Evolutionary conservation across 1,140 invertebrate species (phyloP).

Genomic region (Physella acuta): DNA sequence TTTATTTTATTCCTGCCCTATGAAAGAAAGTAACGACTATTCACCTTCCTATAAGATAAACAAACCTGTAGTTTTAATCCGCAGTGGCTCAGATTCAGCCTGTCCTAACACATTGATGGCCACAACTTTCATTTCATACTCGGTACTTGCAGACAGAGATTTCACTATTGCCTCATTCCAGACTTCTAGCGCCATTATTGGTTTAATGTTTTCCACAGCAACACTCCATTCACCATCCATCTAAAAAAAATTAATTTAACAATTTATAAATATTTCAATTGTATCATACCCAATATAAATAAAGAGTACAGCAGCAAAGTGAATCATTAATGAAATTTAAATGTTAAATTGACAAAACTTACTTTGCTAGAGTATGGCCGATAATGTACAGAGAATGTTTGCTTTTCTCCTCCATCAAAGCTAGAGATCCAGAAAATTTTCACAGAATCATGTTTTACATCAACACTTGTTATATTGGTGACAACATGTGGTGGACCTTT

Average conservation of each 20-base stretch:
- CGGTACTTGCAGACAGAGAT: neutral
- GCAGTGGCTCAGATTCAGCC: neutral
- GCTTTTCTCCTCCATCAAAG: slow-evolving; percentile 11
- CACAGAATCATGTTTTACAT: slow-evolving; percentile 8
- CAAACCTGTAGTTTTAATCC: slow-evolving; percentile 5
- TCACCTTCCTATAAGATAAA: too few relatives aligned
- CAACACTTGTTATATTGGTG: slow-evolving; percentile 4
- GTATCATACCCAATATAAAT: too few relatives aligned
- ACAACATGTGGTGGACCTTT: slow-evolving; percentile 9
- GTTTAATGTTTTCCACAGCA: neutral
- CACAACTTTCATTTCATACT: neutral
- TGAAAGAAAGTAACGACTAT: too few relatives aligned
- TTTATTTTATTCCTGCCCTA: too few relatives aligned
- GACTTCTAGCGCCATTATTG: neutral
- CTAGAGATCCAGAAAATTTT: slow-evolving; percentile 9
- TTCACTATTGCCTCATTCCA: neutral
- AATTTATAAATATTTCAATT: too few relatives aligned
- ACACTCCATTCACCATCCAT: neutral
- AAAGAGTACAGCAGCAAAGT: too few relatives aligned
- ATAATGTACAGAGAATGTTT: slow-evolving; percentile 7
- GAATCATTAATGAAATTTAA: too few relatives aligned
- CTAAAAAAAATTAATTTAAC: too few relatives aligned
- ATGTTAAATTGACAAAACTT: too few relatives aligned
- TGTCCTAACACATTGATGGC: neutral
- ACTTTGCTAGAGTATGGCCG: too few relatives aligned